Base-by-base conservation (phyloP, 1,140 invertebrate species). In the Drosophila malerkotliana region DNA sequence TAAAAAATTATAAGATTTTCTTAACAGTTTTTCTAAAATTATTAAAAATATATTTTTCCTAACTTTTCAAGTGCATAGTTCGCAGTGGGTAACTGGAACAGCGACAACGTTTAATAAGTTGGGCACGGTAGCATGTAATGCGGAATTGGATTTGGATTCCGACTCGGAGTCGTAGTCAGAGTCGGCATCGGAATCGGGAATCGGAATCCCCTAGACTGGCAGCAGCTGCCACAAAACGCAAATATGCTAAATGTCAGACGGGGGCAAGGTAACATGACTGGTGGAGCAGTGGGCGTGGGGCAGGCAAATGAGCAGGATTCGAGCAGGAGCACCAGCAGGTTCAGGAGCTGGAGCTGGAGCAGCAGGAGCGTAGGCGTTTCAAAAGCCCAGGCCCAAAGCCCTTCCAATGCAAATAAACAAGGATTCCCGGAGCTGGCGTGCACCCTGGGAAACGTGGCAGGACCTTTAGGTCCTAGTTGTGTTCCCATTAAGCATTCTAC, bases 51-150 rank as follows among this genome's bases (percentile, higher is more conserved):
- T 18, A 12, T 6, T 44, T 44, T 15, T n/a, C 18, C 18, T 6
- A 39, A 28, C 7, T 41, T 67, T 34, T 8, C 18, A 37, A 45
- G 63, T 67, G 63, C 10, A 34, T 49, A 63, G 52, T 82, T 87
- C 82, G 82, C 82, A 85, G 75, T 88, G 60, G 75, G 37, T 79
- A 83, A 87, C 82, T 83, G 83, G 83, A 63, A 79, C 83, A 87
- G 83, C 82, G 83, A 83, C 83, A 87, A 87, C 75, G 79, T 87
- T 87, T 88, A 87, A 87, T 87, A 83, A 87, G 83, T 87, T 87
- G 80, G 75, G 83, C 83, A 75, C 79, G 75, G 82, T 74, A 77
- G 83, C 74, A 69, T 83, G 82, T 87, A 87, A 88, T 87, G 79
- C 75, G 83, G 82, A 87, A 87, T 87, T 87, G 79, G 82, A 79